Evolutionary conservation across 2,113 vertebrate species (phyloP).

Genomic region (Peucedramus taeniatus): DNA sequence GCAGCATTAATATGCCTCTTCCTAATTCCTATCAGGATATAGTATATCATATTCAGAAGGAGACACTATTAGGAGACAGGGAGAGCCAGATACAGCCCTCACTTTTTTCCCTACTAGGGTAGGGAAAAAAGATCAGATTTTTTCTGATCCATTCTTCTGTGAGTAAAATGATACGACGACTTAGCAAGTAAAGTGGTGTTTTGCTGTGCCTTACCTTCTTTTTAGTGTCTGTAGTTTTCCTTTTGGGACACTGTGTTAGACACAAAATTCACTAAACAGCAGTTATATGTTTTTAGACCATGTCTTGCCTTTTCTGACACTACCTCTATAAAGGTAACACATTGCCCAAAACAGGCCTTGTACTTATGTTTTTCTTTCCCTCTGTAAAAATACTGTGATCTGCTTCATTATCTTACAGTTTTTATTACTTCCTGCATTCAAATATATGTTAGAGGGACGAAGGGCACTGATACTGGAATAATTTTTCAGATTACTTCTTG

Average conservation of each 20-base stretch:
- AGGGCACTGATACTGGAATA: background rate
- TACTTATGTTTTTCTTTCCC: background rate
- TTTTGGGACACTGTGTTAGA: background rate
- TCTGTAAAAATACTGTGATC: background rate
- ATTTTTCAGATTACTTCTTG: background rate
- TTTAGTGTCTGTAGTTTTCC: background rate
- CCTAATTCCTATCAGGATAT: background rate
- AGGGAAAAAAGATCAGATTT: background rate
- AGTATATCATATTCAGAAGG: background rate
- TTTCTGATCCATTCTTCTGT: background rate
- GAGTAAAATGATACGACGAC: background rate
- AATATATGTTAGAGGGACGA: background rate
- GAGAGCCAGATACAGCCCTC: background rate
- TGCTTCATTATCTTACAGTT: background rate
- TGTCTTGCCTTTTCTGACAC: background rate
- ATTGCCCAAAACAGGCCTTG: background rate
- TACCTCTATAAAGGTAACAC: background rate
- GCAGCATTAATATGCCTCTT: background rate
- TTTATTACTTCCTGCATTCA: background rate
- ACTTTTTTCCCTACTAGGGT: background rate
- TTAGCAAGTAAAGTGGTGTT: background rate
- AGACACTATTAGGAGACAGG: background rate
- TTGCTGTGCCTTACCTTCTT: background rate
- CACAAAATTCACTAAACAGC: background rate
- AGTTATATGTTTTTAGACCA: background rate